Evolutionary conservation across 2,113 vertebrate species (phyloP), one percentile per base, ranked within the genome.

Genomic region (Toxostoma redivivum): DNA sequence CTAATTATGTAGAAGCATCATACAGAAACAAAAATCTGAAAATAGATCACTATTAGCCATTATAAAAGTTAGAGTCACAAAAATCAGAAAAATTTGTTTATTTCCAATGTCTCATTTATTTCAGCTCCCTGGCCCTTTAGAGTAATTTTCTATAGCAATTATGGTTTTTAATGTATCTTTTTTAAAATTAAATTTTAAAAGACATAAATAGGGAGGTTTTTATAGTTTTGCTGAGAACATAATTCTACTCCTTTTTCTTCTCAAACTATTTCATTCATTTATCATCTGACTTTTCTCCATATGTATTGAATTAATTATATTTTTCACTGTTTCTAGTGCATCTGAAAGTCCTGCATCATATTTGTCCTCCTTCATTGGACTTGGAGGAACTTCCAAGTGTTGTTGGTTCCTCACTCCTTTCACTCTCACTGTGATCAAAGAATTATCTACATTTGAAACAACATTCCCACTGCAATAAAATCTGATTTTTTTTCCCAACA

Each of bases 401-500:
- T 88, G 9, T 35, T 60, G 17, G 8, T 45, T 88, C 24, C 48
- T 83, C 40, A 58, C 11, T 93, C 31, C 19, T 86, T 74, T 84
- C 30, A 47, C 21, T 12, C 25, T 76, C 22, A 33, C 4, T 67
- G 19, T 71, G 25, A 42, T 69, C 69, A 60, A 84, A 83, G 37
- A 86, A 73, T 81, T 16, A 13, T 51, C n/a, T 58, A 12, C 16
- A 31, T 83, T 42, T 81, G 6, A 47, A 88, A 69, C 18, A 47
- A 35, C 9, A 6, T 4, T 4, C 1, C 0, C 3, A 24, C 9
- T 6, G 7, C 22, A 53, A 45, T 24, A 33, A n/a, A 58, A 27
- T 9, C 30, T 13, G 12, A 16, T 83, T 66, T 65, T 78, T 74
- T 74, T 81, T 7, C 42, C 48, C 23, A 80, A 17, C 8, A 33